Base-by-base conservation (phyloP, 64 coral and sea anemone species). In the Montipora sp. region DNA sequence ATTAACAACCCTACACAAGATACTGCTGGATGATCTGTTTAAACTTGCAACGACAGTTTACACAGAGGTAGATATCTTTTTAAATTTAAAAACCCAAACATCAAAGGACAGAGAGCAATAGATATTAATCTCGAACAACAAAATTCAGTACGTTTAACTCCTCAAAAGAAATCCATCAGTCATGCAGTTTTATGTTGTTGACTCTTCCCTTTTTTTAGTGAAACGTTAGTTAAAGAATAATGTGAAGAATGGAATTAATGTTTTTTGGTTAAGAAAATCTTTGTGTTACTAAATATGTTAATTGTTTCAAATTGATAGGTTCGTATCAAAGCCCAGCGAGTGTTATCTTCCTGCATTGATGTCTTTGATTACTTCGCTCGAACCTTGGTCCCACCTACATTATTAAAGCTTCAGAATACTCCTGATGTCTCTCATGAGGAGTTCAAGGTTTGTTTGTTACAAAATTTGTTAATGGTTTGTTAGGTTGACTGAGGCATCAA, bases 331-430 rank as follows among this genome's bases (percentile, higher is more conserved):
- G 96, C 96, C 45, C 96, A 98, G 51, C 94, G 59, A 85, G 91
- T 93, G 2, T 68, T 98, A 50, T 81, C 80, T 7, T 57, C 87
- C 4, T 98, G 96, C 36, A 91, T 98, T 49, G 96, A 98, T 23
- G 85, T 93, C 20, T 98, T 96, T 90, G 91, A 96, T 68, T 96
- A 98, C 88, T 95, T 92, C 36, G 96, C 94, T 20, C 83, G 96
- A 51, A 92, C 94, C 2, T 73, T 98, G 24, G 81, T 98, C 53
- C 91, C 94, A 21, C 88, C 94, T 18, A 91, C 93, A 15, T 51
- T 98, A 23, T 85, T 80, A 16, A 98, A 98, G 58, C 94, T 98
- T 20, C 27, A 87, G 69, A 78, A 93, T 12, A 89, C 90, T 75
- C 84, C 94, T 13, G 92, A 90, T 18, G 75, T 98, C 47, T 88